Percentiles rank a stretch among this genome's conserved stretches.
These are phyloP conservation scores for Odobenus rosmarus DNA, from an alignment of 2,113 vertebrate genomes.

Conservation along the genomic window DNA sequence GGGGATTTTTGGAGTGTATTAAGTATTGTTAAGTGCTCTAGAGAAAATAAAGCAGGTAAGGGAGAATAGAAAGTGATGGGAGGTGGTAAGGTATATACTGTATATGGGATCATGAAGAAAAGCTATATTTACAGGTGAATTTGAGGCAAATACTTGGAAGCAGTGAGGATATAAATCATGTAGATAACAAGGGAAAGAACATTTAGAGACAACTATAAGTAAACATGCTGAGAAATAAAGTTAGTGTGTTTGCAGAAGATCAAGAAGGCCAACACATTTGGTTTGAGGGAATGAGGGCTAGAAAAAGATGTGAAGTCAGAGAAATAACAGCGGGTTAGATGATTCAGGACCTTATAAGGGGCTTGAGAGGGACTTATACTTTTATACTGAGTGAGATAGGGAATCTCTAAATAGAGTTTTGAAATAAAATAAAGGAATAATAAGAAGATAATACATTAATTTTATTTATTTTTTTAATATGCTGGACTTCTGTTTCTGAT, in stretches of 20 bases:
- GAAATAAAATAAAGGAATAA: neutral
- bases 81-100: neutral
- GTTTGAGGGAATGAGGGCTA: neutral
- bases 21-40: neutral
- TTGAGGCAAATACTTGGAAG: neutral
- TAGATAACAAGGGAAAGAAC: neutral
- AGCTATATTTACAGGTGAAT: neutral
- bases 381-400: neutral
- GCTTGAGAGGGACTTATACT: neutral
- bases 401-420: neutral
- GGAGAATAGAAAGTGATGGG: neutral
- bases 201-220: neutral
- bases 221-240: neutral
- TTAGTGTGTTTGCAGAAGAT: neutral
- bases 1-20: neutral
- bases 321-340: neutral
- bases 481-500: neutral
- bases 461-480: neutral
- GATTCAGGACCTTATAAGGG: neutral
- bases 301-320: neutral
- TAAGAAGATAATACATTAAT: neutral
- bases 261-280: neutral
- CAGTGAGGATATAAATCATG: neutral
- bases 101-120: neutral
- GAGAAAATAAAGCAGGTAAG: neutral